These are phyloP conservation scores for Macrobrachium rosenbergii DNA, from an alignment of 1,140 invertebrate species.

Conservation along the genomic window DNA sequence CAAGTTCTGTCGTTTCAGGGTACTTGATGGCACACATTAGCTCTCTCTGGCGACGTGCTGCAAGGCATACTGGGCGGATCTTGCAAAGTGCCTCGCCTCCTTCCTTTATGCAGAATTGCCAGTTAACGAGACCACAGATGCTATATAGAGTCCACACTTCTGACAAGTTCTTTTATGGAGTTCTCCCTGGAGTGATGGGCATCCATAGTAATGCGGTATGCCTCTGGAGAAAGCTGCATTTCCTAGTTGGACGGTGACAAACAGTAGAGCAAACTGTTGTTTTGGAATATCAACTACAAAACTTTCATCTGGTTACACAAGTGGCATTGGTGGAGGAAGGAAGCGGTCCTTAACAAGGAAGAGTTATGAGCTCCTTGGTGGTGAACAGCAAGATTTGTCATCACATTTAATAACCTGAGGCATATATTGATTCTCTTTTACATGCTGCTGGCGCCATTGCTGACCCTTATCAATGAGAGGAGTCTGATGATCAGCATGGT, in stretches of 20 bases:
- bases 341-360: too few species aligned
- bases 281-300: too few species aligned
- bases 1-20: slow-evolving; percentile 17
- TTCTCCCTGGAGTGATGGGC: slow-evolving; percentile 9
- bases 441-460: background rate
- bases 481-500: background rate
- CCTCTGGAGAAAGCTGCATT: background rate
- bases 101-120: slow-evolving; percentile 21
- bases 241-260: background rate
- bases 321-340: too few species aligned
- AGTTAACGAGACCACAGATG: slow-evolving; percentile 12
- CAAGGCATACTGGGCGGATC: slow-evolving; percentile 19
- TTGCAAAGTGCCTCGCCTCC: background rate
- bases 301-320: too few species aligned
- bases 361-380: too few species aligned
- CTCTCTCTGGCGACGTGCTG: slow-evolving; percentile 16
- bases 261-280: too few species aligned
- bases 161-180: slow-evolving; percentile 24
- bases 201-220: slow-evolving; percentile 21
- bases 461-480: background rate
- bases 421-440: background rate
- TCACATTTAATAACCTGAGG: too few species aligned
- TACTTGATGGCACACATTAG: slow-evolving; percentile 13
- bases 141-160: slow-evolving; percentile 12
- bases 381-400: too few species aligned